Conservation (phyloP, 2,113 vertebrate genomes). For the human region GRCh38 chr9:73021001-73021500, state of each 20-base stretch:
- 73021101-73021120: background rate
- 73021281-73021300: background rate
- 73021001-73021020: background rate
- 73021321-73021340: background rate
- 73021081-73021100: background rate
- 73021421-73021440: background rate
- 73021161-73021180: background rate
- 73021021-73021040: background rate
- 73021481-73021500: background rate
- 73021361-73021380: background rate
- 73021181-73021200: background rate
- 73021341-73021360: background rate
- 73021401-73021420: background rate
- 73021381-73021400: background rate
- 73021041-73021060: background rate
- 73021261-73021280: background rate
- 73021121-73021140: background rate
- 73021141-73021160: background rate
- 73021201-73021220: background rate
- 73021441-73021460: background rate
- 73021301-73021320: background rate
- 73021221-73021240: background rate
- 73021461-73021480: background rate
- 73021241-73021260: slow-evolving; percentile 12
- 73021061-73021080: background rate